Evolutionary conservation across 2,113 vertebrate species (phyloP).

Genomic region (Helogale parvula): DNA sequence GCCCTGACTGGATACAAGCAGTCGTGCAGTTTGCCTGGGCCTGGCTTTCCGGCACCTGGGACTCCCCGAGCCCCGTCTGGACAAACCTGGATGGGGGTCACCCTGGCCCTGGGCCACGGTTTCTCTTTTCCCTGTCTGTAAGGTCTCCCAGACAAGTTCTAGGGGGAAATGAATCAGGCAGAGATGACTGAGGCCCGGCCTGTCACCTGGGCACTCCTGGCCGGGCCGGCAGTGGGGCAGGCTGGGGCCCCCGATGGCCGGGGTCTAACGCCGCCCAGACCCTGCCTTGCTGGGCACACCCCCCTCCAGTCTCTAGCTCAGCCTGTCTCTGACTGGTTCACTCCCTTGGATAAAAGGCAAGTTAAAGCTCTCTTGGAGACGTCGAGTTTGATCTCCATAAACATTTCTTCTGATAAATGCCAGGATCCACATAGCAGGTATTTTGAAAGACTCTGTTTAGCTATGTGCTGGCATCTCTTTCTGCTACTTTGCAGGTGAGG

Average conservation of each 20-base stretch:
- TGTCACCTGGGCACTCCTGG: not conserved
- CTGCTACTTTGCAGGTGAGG: not conserved
- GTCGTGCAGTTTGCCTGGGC: not conserved
- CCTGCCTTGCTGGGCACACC: not conserved
- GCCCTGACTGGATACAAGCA: not conserved
- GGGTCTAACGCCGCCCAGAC: not conserved
- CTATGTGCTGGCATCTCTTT: not conserved
- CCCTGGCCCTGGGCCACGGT: not conserved
- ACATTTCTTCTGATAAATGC: constrained; percentile 23
- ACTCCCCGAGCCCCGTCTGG: not conserved
- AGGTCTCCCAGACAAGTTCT: not conserved
- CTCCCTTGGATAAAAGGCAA: not conserved
- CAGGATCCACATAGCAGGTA: not conserved
- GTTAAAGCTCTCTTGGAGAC: not conserved
- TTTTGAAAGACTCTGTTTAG: constrained; percentile 33
- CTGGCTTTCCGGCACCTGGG: not conserved
- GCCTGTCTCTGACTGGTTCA: not conserved
- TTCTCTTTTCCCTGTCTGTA: not conserved
- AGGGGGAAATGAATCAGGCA: not conserved
- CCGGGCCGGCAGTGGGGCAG: not conserved
- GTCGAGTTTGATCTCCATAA: constrained; percentile 41
- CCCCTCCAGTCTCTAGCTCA: not conserved
- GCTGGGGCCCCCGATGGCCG: fast-evolving
- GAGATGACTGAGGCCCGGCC: not conserved
- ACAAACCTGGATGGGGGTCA: not conserved